A percentile compares a stretch with the other conserved stretches of the same genome.
These are phyloP conservation scores for Drosophila yakuba DNA, from an alignment of 1,140 invertebrate genomes.

Conservation along the genomic window DNA sequence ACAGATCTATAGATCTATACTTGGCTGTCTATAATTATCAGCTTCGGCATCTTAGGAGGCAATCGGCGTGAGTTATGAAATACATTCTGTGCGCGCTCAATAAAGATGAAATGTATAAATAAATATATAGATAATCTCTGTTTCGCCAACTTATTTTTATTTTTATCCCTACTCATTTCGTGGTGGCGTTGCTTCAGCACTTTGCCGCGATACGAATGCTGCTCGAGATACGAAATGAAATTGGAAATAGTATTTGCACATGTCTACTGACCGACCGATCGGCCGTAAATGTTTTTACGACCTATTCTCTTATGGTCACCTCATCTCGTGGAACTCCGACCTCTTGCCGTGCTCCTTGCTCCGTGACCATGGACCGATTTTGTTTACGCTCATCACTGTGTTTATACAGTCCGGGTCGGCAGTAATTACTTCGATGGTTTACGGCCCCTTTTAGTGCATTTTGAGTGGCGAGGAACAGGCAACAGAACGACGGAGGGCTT, in stretches of 20 bases:
- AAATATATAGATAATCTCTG: constrained; percentile 30
- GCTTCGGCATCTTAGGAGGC: constrained; percentile 1
- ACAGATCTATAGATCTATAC: background rate
- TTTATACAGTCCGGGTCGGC: constrained; percentile 34
- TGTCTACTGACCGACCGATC: constrained; percentile 12
- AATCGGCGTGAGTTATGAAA: constrained; percentile 19
- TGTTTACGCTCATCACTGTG: constrained; percentile 34
- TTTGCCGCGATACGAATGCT: background rate
- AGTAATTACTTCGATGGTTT: constrained; percentile 33
- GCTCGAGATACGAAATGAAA: background rate
- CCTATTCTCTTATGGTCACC: constrained; percentile 1
- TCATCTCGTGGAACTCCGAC: background rate
- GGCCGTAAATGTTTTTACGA: constrained; percentile 38
- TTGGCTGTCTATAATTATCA: constrained; percentile 16
- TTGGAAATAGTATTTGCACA: constrained; percentile 12
- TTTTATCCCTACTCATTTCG: constrained; percentile 23
- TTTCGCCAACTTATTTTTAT: constrained; percentile 38
- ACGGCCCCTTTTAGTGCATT: constrained; percentile 30
- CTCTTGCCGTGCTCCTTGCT: background rate
- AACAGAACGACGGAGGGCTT: background rate
- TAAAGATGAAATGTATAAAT: constrained; percentile 54
- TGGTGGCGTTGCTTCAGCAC: too few species aligned
- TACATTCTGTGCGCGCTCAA: constrained; percentile 33
- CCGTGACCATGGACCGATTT: background rate
- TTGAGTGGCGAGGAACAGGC: constrained; percentile 8